Evolutionary conservation across 2,113 vertebrate genomes (phyloP), one percentile per base, ranked within the genome.

Genomic region (Meles meles): DNA sequence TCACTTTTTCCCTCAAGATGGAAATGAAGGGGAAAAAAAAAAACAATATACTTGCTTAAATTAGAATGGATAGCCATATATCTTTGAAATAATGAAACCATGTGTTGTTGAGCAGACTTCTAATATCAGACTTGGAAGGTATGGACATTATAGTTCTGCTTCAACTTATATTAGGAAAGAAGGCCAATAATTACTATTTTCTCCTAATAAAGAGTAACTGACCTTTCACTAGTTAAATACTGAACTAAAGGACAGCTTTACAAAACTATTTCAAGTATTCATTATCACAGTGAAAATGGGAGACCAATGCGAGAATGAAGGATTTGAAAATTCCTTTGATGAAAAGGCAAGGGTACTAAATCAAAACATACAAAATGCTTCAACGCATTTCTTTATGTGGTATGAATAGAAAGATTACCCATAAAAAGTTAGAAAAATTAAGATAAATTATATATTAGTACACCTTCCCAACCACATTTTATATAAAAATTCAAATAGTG

Each of bases 361-460:
- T 98, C 98, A 99, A 99, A 99, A 98, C 98, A 97, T 94, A 99
- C 85, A 99, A 99, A 99, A 99, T 99, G 99, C 99, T 99, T 99
- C 97, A 99, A 99, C 99, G 99, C 99, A 99, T 99, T 99, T 99
- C 98, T 98, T 99, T 98, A 99, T 99, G 98, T 98, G 98, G 97
- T 98, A 98, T 98, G 98, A 99, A 99, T 99, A 99, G 99, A 99
- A 99, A 99, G 99, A 98, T 99, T 98, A 99, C 99, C 98, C 98
- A 98, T 99, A 99, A 99, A 99, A 99, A 99, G 99, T 99, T 99
- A 99, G 98, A 99, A 99, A 99, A 99, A 99, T 99, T 99, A 99
- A 99, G 99, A 99, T 99, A 99, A 99, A 99, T 99, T 99, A 99
- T 99, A 98, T 99, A 99, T 99, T 98, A 99, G 99, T 99, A 99